A percentile compares a stretch with the other conserved stretches of the same genome.
Evolutionary conservation across 2,797 vertebrate genomes (phyloP).

Genomic region (Myiothlypis coronata): DNA sequence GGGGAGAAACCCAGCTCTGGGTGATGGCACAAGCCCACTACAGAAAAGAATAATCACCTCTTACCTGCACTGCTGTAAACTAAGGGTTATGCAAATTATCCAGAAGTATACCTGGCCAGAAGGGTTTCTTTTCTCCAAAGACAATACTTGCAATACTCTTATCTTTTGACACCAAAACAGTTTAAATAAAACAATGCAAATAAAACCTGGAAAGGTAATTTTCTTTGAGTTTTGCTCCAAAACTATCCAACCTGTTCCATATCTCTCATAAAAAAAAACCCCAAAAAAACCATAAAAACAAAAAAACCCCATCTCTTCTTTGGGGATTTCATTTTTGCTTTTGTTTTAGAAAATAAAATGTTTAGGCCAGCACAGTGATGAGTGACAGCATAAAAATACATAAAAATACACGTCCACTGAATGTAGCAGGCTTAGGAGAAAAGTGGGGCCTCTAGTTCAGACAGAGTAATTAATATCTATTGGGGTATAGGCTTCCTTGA

Average conservation of each 20-base stretch:
- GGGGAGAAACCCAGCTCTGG: neutral
- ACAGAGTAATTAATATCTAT: conserved; percentile 43
- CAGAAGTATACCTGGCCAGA: neutral
- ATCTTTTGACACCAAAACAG: neutral
- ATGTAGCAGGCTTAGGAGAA: neutral
- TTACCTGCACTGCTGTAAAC: neutral
- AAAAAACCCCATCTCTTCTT: neutral
- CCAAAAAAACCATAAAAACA: too few species aligned
- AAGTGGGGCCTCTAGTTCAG: conserved; percentile 15
- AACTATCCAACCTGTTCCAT: neutral
- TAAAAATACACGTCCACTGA: neutral
- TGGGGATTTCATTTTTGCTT: neutral
- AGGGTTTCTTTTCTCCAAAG: neutral
- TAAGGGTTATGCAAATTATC: neutral
- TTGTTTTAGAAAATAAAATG: neutral
- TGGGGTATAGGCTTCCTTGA: neutral
- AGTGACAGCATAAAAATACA: neutral
- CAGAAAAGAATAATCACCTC: neutral
- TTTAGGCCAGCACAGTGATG: neutral
- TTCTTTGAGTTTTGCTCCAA: neutral
- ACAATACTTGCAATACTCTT: neutral
- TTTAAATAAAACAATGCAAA: neutral
- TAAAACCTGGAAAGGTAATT: neutral
- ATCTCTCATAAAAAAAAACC: neutral
- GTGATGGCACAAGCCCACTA: neutral